A percentile compares a stretch with the other conserved stretches of the same genome.
These are phyloP conservation scores for Argentina silus DNA, from an alignment of 2,797 vertebrate genomes.

Conservation along the genomic window DNA sequence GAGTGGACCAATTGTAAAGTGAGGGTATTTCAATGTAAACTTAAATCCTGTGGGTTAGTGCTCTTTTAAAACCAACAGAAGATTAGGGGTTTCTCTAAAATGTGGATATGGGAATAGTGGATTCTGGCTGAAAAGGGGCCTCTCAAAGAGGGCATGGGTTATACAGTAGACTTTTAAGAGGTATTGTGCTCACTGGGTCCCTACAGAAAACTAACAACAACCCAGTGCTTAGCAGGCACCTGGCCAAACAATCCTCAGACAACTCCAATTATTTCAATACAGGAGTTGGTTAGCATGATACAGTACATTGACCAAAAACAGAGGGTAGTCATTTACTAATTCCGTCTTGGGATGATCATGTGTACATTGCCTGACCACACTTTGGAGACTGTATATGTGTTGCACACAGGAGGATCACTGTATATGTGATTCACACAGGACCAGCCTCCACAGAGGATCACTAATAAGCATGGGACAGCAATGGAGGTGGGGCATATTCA, in stretches of 20 bases:
- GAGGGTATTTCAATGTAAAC: slow-evolving; percentile 61
- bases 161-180: not conserved
- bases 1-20: slow-evolving; percentile 41
- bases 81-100: slow-evolving; percentile 39
- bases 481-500: no score
- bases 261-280: slow-evolving; percentile 28
- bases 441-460: not conserved
- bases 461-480: no score
- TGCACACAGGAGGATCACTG: no score
- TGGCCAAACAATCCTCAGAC: slow-evolving; percentile 30
- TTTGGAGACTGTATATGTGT: not conserved
- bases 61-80: slow-evolving; percentile 56
- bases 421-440: slow-evolving; percentile 1
- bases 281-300: slow-evolving; percentile 19
- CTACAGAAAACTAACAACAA: slow-evolving; percentile 57
- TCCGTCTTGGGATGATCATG: slow-evolving; percentile 25
- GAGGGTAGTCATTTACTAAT: slow-evolving; percentile 54
- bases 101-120: slow-evolving; percentile 55
- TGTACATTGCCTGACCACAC: not conserved
- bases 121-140: slow-evolving; percentile 35
- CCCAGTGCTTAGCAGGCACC: not conserved
- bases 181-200: slow-evolving; percentile 50
- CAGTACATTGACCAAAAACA: slow-evolving; percentile 13
- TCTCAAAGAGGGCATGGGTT: slow-evolving; percentile 19
- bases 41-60: slow-evolving; percentile 54